Percentiles rank a stretch among this genome's conserved stretches.
Evolutionary conservation across 2,113 vertebrate species (phyloP).

Genomic region (Tapirus terrestris): DNA sequence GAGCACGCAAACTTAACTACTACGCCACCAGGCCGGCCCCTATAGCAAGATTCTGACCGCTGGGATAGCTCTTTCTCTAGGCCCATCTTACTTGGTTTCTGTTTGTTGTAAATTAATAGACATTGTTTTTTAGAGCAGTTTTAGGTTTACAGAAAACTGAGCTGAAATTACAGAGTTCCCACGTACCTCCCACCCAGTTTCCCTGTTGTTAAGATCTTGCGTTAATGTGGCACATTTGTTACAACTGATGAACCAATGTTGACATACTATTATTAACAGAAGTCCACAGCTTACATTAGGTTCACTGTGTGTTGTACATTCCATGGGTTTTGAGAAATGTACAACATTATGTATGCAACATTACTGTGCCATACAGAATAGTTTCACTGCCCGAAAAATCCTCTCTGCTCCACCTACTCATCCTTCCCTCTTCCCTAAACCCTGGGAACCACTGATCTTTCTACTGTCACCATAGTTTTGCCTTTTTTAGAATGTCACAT

Average conservation of each 20-base stretch:
- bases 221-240: fast-evolving
- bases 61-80: not conserved
- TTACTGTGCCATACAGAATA: not conserved
- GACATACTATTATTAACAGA: fast-evolving
- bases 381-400: not conserved
- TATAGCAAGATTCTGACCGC: not conserved
- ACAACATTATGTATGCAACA: fast-evolving
- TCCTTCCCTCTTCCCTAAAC: fast-evolving
- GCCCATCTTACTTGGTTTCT: not conserved
- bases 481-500: fast-evolving
- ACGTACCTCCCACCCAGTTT: fast-evolving
- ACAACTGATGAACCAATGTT: fast-evolving
- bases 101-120: not conserved
- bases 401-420: fast-evolving
- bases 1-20: too few species aligned
- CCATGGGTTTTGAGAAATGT: not conserved
- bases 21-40: too few species aligned
- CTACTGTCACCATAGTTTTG: too few species aligned
- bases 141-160: not conserved
- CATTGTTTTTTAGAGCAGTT: not conserved
- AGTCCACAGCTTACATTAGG: fast-evolving
- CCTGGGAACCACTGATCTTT: fast-evolving
- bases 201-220: too few species aligned
- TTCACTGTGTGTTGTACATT: fast-evolving
- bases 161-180: not conserved